These are phyloP conservation scores for Xiphophorus birchmanni DNA, from an alignment of 2,797 vertebrate species.

Conservation along the genomic window DNA sequence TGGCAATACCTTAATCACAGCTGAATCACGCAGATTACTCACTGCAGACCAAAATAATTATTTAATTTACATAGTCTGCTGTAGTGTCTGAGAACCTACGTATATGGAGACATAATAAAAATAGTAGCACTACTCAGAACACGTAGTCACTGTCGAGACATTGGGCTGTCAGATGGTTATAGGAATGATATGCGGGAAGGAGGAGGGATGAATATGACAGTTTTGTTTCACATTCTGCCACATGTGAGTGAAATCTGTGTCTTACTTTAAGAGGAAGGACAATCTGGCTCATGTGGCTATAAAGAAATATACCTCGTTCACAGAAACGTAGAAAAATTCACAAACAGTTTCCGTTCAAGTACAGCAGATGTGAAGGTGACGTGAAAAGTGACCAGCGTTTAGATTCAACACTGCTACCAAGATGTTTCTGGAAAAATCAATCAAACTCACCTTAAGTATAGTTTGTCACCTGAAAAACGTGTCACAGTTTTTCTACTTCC, in stretches of 20 bases:
- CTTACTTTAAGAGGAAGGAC: slow-evolving; percentile 8
- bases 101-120: slow-evolving; percentile 21
- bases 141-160: slow-evolving; percentile 20
- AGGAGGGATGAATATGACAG: slow-evolving; percentile 26
- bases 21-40: slow-evolving; percentile 10
- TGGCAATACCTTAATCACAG: slow-evolving; percentile 13
- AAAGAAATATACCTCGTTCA: background rate
- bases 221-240: slow-evolving; percentile 18
- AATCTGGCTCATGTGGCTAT: background rate
- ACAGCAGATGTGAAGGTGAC: background rate
- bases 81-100: background rate
- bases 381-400: background rate
- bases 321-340: background rate
- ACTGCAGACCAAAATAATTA: background rate
- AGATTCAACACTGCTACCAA: background rate
- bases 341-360: background rate
- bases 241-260: slow-evolving; percentile 18
- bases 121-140: slow-evolving; percentile 24
- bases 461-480: background rate
- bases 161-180: slow-evolving; percentile 41
- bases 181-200: slow-evolving; percentile 11
- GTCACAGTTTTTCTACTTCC: background rate
- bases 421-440: background rate
- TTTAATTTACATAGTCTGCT: slow-evolving; percentile 8
- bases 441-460: background rate